phyloP scores from a whole-genome alignment of 2,797 vertebrate species.

The Sternotherus odoratus region DNA sequence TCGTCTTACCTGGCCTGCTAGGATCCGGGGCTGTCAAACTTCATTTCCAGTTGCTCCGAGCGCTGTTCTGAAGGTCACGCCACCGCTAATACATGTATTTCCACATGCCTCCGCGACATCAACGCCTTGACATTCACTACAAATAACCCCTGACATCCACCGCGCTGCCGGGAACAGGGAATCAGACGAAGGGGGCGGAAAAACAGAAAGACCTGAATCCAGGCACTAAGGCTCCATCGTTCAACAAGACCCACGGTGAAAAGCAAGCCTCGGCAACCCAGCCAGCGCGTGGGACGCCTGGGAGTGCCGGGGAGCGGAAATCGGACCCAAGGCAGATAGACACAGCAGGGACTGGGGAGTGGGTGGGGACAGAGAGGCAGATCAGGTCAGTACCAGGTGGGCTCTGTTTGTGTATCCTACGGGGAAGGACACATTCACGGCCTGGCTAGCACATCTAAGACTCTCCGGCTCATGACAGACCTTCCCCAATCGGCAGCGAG shows the following conservation, averaged over 20 bases:
- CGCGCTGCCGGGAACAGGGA: neutral
- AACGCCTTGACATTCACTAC: neutral
- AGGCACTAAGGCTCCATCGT: neutral
- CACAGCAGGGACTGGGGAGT: too few species aligned
- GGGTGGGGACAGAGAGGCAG: too few species aligned
- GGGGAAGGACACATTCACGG: neutral
- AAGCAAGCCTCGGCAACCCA: neutral
- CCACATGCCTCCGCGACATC: neutral
- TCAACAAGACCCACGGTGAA: neutral
- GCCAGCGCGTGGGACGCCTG: fast-evolving
- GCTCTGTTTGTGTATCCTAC: neutral
- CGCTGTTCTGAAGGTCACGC: neutral
- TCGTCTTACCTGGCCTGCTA: neutral
- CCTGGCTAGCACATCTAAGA: too few species aligned
- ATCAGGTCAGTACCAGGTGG: neutral
- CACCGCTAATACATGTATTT: neutral
- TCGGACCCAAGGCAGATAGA: neutral
- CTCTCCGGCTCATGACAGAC: neutral
- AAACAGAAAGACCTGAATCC: neutral
- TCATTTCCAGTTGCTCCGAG: neutral
- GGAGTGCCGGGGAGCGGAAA: neutral
- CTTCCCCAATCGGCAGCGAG: neutral
- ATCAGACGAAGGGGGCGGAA: neutral
- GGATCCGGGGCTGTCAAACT: neutral
- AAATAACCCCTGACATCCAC: neutral